phyloP scores from a whole-genome alignment of 2,888 invertebrate genomes.

The Leptinotarsa rubiginosa region DNA sequence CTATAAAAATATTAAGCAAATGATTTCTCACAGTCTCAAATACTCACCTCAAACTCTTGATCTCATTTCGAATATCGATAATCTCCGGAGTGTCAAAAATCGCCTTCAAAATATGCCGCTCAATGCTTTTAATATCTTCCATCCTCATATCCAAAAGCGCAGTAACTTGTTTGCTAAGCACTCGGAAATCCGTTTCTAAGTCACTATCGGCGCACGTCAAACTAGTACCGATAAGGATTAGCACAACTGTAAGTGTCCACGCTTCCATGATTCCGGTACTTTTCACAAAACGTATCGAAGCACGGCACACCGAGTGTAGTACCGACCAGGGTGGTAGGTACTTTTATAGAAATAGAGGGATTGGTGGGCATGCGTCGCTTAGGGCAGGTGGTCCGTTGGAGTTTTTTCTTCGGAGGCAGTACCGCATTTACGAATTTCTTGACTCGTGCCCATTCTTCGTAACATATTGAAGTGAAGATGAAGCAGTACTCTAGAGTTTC shows the following conservation, averaged over 20 bases:
- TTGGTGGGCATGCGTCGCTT: constrained; percentile 44
- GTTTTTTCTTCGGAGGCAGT: constrained; percentile 33
- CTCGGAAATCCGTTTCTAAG: constrained; percentile 65
- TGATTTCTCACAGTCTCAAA: not conserved
- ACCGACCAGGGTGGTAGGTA: constrained; percentile 37
- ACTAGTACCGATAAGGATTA: constrained; percentile 23
- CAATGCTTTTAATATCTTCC: constrained; percentile 70
- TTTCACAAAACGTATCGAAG: constrained; percentile 19
- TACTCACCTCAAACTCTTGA: constrained; percentile 68
- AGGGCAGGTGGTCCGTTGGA: constrained; percentile 46
- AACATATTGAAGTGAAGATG: too few species aligned
- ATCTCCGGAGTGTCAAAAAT: constrained; percentile 70
- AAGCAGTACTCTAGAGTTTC: not conserved
- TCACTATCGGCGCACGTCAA: constrained; percentile 49
- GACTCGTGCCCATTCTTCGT: not conserved
- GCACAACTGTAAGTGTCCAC: constrained; percentile 31
- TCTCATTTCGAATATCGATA: constrained; percentile 67
- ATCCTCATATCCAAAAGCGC: constrained; percentile 68
- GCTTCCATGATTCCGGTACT: constrained; percentile 28
- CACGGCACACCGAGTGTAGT: constrained; percentile 19
- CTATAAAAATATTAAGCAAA: too few species aligned
- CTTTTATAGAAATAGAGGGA: constrained; percentile 40
- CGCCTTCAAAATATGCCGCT: constrained; percentile 68
- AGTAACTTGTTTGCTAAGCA: constrained; percentile 70
- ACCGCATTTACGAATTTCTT: constrained; percentile 31